Percentiles rank a stretch among this genome's conserved stretches.
These are phyloP conservation scores for Galerucella pusilla DNA, from an alignment of 2,888 invertebrate species.

Conservation along the genomic window DNA sequence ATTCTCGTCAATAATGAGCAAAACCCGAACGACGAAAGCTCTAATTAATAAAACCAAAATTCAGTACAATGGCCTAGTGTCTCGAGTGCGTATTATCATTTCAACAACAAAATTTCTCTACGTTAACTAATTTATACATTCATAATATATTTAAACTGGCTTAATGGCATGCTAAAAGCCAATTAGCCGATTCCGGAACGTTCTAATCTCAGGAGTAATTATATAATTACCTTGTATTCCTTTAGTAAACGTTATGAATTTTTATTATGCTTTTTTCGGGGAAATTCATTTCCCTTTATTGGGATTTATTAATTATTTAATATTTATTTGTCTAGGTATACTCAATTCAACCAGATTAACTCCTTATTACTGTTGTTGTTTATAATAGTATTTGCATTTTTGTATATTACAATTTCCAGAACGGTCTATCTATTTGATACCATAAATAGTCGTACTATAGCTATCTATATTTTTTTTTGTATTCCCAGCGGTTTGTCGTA, in stretches of 20 bases:
- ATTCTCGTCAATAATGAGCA: not conserved
- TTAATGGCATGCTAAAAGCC: conserved; percentile 1
- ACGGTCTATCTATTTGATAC: no score
- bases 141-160: conserved; percentile 3
- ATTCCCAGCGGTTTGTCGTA: no score
- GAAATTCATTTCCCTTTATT: not conserved
- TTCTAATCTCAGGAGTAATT: not conserved
- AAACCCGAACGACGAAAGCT: not conserved
- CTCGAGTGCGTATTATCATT: not conserved
- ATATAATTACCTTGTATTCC: not conserved
- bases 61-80: not conserved
- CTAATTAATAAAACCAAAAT: not conserved
- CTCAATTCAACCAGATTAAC: no score
- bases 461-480: no score
- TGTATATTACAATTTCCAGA: no score
- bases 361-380: no score
- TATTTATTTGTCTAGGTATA: not conserved
- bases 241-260: not conserved
- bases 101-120: not conserved
- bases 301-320: not conserved
- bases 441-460: no score
- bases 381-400: no score
- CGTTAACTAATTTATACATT: not conserved
- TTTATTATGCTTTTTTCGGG: not conserved
- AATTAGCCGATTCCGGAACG: not conserved